A percentile compares a stretch with the other conserved stretches of the same genome.
phyloP scores from a whole-genome alignment of 2,888 invertebrate species.

The Apoda limacodes region DNA sequence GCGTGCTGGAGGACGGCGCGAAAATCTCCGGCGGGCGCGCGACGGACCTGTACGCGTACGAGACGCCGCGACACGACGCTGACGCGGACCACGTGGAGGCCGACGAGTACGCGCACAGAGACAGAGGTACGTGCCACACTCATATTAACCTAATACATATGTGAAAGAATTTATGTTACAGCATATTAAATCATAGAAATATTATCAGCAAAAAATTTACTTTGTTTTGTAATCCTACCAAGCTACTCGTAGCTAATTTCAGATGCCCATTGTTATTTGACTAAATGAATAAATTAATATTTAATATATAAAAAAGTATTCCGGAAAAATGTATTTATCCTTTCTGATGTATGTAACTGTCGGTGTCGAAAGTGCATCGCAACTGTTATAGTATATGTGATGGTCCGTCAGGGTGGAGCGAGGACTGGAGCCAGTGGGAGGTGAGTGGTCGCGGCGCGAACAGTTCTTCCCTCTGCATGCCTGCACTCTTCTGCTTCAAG shows the following conservation, averaged over 20 bases:
- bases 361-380: no score
- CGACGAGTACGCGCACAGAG: constrained; percentile 14
- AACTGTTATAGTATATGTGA: not conserved
- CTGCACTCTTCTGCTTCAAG: constrained; percentile 89
- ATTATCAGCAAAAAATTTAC: no score
- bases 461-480: constrained; percentile 83
- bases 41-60: constrained; percentile 76
- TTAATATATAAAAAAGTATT: no score
- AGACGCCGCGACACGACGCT: constrained; percentile 44
- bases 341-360: no score
- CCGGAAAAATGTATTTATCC: no score
- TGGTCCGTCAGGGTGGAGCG: constrained; percentile 12
- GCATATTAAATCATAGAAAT: no score
- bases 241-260: no score
- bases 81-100: constrained; percentile 19
- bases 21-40: constrained; percentile 61
- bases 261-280: no score
- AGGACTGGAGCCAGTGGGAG: no score
- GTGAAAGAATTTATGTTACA: not conserved
- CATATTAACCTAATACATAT: not conserved
- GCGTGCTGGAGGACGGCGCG: constrained; percentile 61
- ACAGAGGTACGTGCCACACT: constrained; percentile 5
- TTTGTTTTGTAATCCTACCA: no score
- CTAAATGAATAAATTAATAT: no score
- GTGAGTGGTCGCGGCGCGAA: constrained; percentile 68